Conservation (phyloP, 2,888 invertebrate species). For the Osedax fenrisi region DNA sequence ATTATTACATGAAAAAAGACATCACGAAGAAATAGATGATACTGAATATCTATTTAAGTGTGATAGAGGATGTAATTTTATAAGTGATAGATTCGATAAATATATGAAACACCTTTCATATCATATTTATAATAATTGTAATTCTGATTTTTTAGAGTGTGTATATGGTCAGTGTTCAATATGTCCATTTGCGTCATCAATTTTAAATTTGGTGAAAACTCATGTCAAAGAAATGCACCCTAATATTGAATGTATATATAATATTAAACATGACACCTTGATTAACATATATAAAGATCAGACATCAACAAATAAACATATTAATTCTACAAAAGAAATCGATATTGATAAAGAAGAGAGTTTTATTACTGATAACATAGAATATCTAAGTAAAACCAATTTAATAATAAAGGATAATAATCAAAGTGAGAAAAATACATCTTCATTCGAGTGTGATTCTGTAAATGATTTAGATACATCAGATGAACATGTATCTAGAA, state of each 20-base stretch:
- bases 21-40: background rate
- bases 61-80: background rate
- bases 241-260: background rate
- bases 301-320: background rate
- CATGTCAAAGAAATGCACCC: background rate
- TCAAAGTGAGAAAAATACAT: background rate
- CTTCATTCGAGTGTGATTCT: background rate
- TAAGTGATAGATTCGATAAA: background rate
- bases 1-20: background rate
- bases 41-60: background rate
- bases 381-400: background rate
- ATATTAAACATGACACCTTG: background rate
- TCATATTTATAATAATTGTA: background rate
- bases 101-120: background rate
- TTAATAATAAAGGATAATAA: background rate
- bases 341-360: background rate
- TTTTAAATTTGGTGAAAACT: background rate
- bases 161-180: background rate
- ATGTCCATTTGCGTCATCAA: background rate
- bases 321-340: background rate
- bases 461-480: too few relatives aligned
- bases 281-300: background rate
- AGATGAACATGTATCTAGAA: too few relatives aligned
- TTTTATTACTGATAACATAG: background rate
- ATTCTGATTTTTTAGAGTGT: background rate